Percentiles rank a stretch among this genome's conserved stretches.
These are phyloP conservation scores for Motacilla tschutschensis DNA, from an alignment of 2,113 vertebrate species.

Conservation along the genomic window DNA sequence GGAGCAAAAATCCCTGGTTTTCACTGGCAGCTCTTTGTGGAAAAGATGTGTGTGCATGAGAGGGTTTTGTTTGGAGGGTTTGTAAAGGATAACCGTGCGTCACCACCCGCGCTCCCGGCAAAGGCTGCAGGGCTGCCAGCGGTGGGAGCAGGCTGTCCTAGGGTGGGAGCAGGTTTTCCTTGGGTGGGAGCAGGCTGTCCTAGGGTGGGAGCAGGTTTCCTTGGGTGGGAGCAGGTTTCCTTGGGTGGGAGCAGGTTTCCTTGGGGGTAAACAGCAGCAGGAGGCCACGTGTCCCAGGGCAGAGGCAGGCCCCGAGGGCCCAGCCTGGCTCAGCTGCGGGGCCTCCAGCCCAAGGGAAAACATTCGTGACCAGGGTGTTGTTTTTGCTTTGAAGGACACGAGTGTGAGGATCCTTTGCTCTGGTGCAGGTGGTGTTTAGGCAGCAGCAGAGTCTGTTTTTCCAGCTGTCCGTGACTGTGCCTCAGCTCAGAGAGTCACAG, in stretches of 20 bases:
- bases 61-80: not conserved
- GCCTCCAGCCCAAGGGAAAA: not conserved
- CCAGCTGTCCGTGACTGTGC: slow-evolving; percentile 1
- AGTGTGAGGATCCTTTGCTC: slow-evolving; percentile 11
- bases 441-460: slow-evolving; percentile 36
- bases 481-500: not conserved
- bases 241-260: too few relatives aligned
- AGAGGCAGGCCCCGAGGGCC: not conserved
- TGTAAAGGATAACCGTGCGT: not conserved
- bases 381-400: not conserved
- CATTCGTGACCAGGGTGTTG: not conserved
- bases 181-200: too few relatives aligned
- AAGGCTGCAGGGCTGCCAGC: not conserved
- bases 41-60: not conserved
- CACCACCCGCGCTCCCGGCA: accelerated
- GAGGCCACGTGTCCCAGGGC: not conserved
- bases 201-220: too few relatives aligned
- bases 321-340: not conserved
- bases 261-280: not conserved
- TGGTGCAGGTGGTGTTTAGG: not conserved
- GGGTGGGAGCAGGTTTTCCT: not conserved
- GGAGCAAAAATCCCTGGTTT: not conserved
- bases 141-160: not conserved
- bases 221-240: too few relatives aligned
- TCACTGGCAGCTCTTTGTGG: not conserved